A percentile compares a stretch with the other conserved stretches of the same genome.
Conservation (phyloP, 2,113 vertebrate genomes). For the Nycticebus coucang region DNA sequence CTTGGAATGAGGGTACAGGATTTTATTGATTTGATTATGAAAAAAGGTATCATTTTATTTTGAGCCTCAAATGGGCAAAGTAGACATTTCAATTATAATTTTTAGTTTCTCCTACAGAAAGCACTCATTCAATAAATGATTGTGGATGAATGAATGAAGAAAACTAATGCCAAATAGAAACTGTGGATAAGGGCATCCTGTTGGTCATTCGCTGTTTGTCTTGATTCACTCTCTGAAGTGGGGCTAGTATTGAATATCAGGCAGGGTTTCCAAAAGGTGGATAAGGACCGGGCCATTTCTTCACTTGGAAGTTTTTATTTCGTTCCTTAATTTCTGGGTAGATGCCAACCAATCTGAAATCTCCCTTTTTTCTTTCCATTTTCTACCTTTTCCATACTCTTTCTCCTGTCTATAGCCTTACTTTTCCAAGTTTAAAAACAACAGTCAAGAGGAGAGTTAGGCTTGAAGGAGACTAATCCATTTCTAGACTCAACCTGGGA, state of each 20-base stretch:
- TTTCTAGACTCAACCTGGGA: neutral
- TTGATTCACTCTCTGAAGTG: neutral
- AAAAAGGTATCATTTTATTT: slow-evolving; percentile 12
- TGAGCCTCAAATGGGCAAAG: neutral
- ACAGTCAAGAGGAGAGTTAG: neutral
- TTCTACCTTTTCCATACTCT: neutral
- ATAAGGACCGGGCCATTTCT: neutral
- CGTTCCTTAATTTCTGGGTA: slow-evolving; percentile 40
- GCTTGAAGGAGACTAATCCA: neutral
- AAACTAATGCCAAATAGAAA: slow-evolving; percentile 34
- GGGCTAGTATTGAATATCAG: neutral
- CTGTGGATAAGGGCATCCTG: neutral
- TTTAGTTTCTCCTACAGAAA: neutral
- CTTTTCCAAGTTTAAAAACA: neutral
- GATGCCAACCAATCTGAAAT: neutral
- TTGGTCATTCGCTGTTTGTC: neutral
- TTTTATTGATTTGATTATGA: slow-evolving; percentile 39
- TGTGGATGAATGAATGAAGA: neutral
- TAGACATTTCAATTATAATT: slow-evolving; percentile 27
- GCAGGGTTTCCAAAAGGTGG: neutral
- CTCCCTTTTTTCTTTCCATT: neutral
- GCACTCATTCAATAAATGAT: neutral
- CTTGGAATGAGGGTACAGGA: neutral
- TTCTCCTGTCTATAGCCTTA: slow-evolving; percentile 1
- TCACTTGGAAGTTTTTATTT: slow-evolving; percentile 12